Evolutionary conservation across 2,113 vertebrate genomes (phyloP).

Genomic region (Hydropotes inermis): DNA sequence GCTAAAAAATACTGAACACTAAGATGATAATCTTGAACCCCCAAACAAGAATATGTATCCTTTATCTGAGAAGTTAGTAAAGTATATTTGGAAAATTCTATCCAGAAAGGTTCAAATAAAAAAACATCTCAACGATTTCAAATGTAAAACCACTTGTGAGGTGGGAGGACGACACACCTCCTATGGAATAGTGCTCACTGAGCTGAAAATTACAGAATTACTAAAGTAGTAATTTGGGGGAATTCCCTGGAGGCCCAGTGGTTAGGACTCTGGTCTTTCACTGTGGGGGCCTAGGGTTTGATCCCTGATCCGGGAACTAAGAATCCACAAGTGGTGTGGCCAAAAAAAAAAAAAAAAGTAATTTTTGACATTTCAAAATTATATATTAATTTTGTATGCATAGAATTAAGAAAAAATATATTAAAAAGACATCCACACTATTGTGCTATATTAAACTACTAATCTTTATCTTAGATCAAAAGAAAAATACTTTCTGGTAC

Average conservation of each 20-base stretch:
- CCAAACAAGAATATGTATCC: not conserved
- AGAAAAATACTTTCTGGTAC: not conserved
- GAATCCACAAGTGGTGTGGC: not conserved
- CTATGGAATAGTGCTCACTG: not conserved
- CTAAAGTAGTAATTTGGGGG: not conserved
- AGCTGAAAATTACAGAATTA: conserved; percentile 31
- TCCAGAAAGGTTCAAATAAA: conserved; percentile 14
- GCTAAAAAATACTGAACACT: conserved; percentile 16
- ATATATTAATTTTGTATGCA: conserved; percentile 1
- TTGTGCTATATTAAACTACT: not conserved
- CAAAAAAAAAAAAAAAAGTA: not conserved
- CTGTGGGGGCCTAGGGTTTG: not conserved
- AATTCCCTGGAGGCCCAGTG: not conserved
- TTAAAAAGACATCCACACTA: not conserved
- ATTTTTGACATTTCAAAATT: not conserved
- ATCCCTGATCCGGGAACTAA: not conserved
- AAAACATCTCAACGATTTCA: not conserved
- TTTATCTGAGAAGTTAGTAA: not conserved
- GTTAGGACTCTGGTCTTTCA: not conserved
- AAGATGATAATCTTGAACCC: conserved; percentile 37
- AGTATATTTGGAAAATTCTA: not conserved
- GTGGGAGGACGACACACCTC: not conserved
- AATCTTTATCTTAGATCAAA: not conserved
- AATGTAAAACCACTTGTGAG: not conserved
- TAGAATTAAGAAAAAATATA: not conserved